Conservation (phyloP, 2,888 invertebrate species). For the Lepeophtheirus nordmannii region DNA sequence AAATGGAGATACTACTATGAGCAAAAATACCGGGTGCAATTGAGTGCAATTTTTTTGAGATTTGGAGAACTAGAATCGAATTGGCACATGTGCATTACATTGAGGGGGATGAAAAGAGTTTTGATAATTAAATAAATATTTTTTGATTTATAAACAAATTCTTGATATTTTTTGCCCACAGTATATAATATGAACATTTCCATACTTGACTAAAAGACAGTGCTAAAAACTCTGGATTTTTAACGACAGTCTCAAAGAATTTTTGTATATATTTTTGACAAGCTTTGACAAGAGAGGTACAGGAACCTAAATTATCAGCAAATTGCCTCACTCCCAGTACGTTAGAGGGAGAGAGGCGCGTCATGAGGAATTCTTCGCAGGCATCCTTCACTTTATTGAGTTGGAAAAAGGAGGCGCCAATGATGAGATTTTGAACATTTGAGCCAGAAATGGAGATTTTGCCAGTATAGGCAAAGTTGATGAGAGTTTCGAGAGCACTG, state of each 20-base stretch:
- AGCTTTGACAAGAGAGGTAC: slow-evolving; percentile 50
- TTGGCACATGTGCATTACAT: too few species aligned
- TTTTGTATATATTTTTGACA: slow-evolving; percentile 63
- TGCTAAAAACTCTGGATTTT: slow-evolving; percentile 56
- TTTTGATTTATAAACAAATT: too few species aligned
- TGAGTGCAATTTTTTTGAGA: too few species aligned
- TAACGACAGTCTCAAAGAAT: slow-evolving; percentile 58
- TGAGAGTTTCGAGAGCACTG: slow-evolving; percentile 54
- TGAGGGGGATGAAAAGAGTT: too few species aligned
- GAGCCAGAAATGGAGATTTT: slow-evolving; percentile 55
- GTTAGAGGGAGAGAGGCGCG: slow-evolving; percentile 58
- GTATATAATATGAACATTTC: too few species aligned
- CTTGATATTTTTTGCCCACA: too few species aligned
- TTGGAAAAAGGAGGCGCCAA: slow-evolving; percentile 66
- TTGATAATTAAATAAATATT: too few species aligned
- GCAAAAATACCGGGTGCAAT: too few species aligned
- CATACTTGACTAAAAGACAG: slow-evolving; percentile 46
- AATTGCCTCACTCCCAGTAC: slow-evolving; percentile 62
- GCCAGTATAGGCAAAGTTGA: slow-evolving; percentile 61
- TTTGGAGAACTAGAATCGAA: too few species aligned
- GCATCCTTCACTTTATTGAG: slow-evolving; percentile 61
- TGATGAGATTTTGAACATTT: slow-evolving; percentile 69
- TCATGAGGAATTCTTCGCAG: slow-evolving; percentile 58
- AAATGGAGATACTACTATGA: too few species aligned
- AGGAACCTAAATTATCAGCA: slow-evolving; percentile 55